Evolutionary conservation across 2,888 invertebrate species (phyloP), one percentile per base, ranked within the genome.

Genomic region (Sylvicola cinctus): DNA sequence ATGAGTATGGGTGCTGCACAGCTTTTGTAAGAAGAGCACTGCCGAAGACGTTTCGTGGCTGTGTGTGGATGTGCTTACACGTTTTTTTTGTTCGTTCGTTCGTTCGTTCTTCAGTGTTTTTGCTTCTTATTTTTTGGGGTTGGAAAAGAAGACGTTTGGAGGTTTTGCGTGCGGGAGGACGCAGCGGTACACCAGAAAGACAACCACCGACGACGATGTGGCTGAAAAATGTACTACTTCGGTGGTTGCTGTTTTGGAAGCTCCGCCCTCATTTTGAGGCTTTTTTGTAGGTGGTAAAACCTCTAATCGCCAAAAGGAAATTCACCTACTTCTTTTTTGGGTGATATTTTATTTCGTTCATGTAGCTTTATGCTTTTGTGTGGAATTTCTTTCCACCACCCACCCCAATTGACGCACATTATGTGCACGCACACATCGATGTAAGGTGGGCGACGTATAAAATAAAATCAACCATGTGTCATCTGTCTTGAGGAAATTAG

Each of bases 151-250:
- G 36, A 36, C 36, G 36, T 39, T 41, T 39, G 42, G 41, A 43
- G 41, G 41, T 44, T 42, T 40, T 37, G 35, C 8, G 7, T 40
- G 38, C 34, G 42, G 41, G 40, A 43, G 42, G 41, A 38, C 41
- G 40, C 41, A 39, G 45, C 42, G 42, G 43, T 44, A 37, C 34
- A 42, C 44, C 43, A 40, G 40, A 39, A 36, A 43, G 41, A 40
- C 39, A 44, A 45, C 45, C 45, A 38, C 42, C 41, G 29, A 41
- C 42, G 42, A 40, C 38, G 39, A 38, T 42, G 42, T 38, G 42
- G 39, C 41, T 37, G 37, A 37, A 36, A 39, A 40, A 42, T 38
- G 36, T 40, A 37, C 35, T 38, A 35, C 36, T 33, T 33, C 27
- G 29, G 25, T 32, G 32, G 32, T 32, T 32, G 30, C 7, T 7